Percentiles rank a stretch among this genome's conserved stretches.
These are phyloP conservation scores for Metalampra italica DNA, from an alignment of 2,888 invertebrate genomes.

Conservation along the genomic window DNA sequence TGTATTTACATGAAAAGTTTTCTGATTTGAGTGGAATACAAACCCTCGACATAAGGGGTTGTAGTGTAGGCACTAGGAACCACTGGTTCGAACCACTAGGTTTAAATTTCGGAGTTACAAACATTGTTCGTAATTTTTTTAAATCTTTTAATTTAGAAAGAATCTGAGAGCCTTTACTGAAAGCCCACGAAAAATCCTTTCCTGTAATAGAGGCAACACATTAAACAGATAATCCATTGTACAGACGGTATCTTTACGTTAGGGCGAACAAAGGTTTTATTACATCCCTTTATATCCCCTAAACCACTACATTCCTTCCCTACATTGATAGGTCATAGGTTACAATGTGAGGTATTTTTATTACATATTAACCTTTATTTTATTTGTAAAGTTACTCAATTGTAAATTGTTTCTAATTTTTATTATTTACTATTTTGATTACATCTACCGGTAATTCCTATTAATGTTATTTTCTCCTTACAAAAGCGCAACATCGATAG, in stretches of 20 bases:
- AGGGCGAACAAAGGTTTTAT: constrained; percentile 29
- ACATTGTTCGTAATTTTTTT: not conserved
- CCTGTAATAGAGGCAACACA: constrained; percentile 19
- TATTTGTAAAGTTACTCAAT: no score
- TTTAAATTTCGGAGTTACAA: no score
- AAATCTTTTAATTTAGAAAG: not conserved
- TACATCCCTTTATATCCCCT: constrained; percentile 9
- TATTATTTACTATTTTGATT: no score
- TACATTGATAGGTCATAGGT: constrained; percentile 1
- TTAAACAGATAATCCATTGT: constrained; percentile 26
- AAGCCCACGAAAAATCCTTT: constrained; percentile 11
- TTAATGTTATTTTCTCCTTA: no score
- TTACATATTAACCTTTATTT: not conserved
- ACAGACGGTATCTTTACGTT: constrained; percentile 27
- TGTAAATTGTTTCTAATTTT: no score
- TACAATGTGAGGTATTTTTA: constrained; percentile 1
- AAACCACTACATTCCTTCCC: not conserved
- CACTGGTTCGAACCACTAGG: no score
- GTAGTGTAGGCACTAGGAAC: no score
- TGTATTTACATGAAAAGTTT: no score
- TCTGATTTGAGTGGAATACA: no score
- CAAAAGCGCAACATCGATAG: no score
- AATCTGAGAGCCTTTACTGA: not conserved
- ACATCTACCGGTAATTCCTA: no score
- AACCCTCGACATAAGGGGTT: no score